Evolutionary conservation across 2,888 invertebrate genomes (phyloP).

Genomic region (Calephelis perditalis): DNA sequence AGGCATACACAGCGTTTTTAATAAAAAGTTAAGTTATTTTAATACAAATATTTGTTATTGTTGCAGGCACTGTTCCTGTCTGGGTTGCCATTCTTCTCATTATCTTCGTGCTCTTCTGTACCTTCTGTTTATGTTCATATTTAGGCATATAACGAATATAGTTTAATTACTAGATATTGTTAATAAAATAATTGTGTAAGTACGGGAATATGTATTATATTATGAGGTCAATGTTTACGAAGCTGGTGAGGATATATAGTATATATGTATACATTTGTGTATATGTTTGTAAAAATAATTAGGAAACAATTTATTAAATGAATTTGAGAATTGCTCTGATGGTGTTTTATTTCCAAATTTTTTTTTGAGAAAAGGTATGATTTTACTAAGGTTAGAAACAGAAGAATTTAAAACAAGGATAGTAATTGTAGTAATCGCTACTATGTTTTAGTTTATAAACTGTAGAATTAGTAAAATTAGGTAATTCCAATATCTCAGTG

Average conservation of each 20-base stretch:
- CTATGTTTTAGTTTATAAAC: too few relatives aligned
- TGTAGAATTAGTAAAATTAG: too few relatives aligned
- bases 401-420: too few relatives aligned
- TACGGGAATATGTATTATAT: slow-evolving; percentile 14
- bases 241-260: slow-evolving; percentile 3
- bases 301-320: slow-evolving; percentile 53
- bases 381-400: too few relatives aligned
- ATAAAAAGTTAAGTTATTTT: too few relatives aligned
- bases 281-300: slow-evolving; percentile 57
- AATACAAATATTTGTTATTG: slow-evolving; percentile 23
- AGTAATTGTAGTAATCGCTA: too few relatives aligned
- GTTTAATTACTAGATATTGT: slow-evolving; percentile 19
- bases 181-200: slow-evolving; percentile 35
- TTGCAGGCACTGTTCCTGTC: slow-evolving; percentile 87
- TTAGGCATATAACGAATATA: slow-evolving; percentile 81
- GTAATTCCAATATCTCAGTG: too few relatives aligned
- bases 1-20: too few relatives aligned
- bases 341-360: too few relatives aligned
- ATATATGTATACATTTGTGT: slow-evolving; percentile 17
- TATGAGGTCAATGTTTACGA: slow-evolving; percentile 6
- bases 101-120: slow-evolving; percentile 85
- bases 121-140: slow-evolving; percentile 90
- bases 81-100: slow-evolving; percentile 89
- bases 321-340: slow-evolving; percentile 47
- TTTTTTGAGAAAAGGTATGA: too few relatives aligned